A percentile compares a stretch with the other conserved stretches of the same genome.
Conservation (phyloP, 2,888 invertebrate genomes). For the Lathronympha strigana region DNA sequence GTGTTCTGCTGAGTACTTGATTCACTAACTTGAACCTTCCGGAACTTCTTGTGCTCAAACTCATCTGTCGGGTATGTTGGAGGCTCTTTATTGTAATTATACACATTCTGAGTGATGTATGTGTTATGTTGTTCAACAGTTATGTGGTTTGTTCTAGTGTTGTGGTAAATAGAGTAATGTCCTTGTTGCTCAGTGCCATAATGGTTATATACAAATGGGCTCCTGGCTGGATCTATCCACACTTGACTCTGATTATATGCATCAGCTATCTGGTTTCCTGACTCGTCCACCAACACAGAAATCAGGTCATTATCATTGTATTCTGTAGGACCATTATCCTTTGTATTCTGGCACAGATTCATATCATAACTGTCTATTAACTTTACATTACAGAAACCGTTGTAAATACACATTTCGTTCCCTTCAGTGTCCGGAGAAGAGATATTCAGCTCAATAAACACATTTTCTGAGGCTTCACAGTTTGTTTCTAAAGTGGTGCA, state of each 20-base stretch:
- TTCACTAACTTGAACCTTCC: slow-evolving; percentile 52
- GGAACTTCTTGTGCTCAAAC: slow-evolving; percentile 58
- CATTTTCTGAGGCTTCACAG: slow-evolving; percentile 62
- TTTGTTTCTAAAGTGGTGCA: slow-evolving; percentile 65
- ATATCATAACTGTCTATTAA: slow-evolving; percentile 61
- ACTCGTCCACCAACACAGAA: slow-evolving; percentile 55
- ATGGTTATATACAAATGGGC: slow-evolving; percentile 70
- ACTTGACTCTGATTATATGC: slow-evolving; percentile 65
- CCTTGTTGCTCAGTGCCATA: slow-evolving; percentile 57
- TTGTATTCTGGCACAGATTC: slow-evolving; percentile 44
- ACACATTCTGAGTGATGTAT: slow-evolving; percentile 71
- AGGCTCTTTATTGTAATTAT: slow-evolving; percentile 62
- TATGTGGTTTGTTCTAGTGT: slow-evolving; percentile 55
- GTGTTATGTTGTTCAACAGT: slow-evolving; percentile 70
- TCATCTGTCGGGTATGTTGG: slow-evolving; percentile 54
- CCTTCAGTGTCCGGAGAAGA: slow-evolving; percentile 66
- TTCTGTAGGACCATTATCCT: slow-evolving; percentile 18
- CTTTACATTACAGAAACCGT: slow-evolving; percentile 70
- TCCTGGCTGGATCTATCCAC: slow-evolving; percentile 72
- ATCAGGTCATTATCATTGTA: slow-evolving; percentile 48
- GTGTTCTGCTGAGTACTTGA: slow-evolving; percentile 44
- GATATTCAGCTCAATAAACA: slow-evolving; percentile 67
- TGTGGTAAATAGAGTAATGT: slow-evolving; percentile 57
- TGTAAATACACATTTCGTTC: slow-evolving; percentile 62
- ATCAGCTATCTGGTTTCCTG: slow-evolving; percentile 50